A percentile compares a stretch with the other conserved stretches of the same genome.
These are phyloP conservation scores for Australoheros facetus DNA, from an alignment of 2,797 vertebrate species.

Conservation along the genomic window DNA sequence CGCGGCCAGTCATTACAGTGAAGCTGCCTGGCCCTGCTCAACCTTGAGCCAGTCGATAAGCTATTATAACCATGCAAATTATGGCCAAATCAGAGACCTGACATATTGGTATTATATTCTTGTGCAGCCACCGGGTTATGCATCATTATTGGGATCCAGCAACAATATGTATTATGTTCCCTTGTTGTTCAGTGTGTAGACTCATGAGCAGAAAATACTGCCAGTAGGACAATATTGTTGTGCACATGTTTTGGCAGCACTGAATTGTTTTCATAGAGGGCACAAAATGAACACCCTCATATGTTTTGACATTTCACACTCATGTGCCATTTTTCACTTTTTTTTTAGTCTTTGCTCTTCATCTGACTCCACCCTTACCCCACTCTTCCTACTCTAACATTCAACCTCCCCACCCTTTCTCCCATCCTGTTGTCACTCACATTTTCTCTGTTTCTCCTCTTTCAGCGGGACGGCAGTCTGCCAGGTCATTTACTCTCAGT, in stretches of 20 bases:
- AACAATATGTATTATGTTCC: conserved; percentile 71
- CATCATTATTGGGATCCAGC: conserved; percentile 79
- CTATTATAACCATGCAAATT: conserved; percentile 99
- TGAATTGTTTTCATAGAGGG: conserved; percentile 16
- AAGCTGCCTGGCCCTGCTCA: conserved; percentile 88
- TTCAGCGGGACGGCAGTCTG: conserved; percentile 51
- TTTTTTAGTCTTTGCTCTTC: conserved; percentile 14
- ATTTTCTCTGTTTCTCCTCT: conserved; percentile 37
- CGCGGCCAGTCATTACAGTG: conserved; percentile 90
- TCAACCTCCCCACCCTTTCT: neutral
- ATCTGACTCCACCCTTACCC: conserved; percentile 3
- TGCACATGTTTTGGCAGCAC: conserved; percentile 22
- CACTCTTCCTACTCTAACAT: neutral
- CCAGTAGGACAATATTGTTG: conserved; percentile 32
- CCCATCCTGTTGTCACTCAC: neutral
- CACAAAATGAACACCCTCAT: conserved; percentile 37
- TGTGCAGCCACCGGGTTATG: conserved; percentile 82
- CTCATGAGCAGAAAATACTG: conserved; percentile 54
- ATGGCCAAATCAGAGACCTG: conserved; percentile 87
- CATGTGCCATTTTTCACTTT: conserved; percentile 18
- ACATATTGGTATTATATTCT: conserved; percentile 86
- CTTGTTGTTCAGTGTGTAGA: conserved; percentile 56
- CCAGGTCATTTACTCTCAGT: conserved; percentile 69
- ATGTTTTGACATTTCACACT: conserved; percentile 28
- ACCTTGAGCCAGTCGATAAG: conserved; percentile 95